Evolutionary conservation across 2,113 vertebrate genomes (phyloP).

Genomic region (Anhinga anhinga): DNA sequence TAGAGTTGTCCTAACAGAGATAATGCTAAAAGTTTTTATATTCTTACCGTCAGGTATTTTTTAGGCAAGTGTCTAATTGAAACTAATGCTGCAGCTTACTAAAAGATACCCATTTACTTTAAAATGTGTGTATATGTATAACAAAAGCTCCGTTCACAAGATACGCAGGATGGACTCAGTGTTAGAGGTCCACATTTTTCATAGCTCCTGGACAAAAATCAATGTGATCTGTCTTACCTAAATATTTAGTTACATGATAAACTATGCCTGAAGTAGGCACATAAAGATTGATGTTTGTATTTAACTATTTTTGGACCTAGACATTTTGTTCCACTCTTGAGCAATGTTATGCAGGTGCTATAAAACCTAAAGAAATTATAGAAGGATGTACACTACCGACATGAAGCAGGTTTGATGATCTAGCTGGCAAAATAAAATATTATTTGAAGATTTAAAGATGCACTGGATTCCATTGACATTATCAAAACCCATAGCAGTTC

Average conservation of each 20-base stretch:
- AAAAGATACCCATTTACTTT: background rate
- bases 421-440: background rate
- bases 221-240: background rate
- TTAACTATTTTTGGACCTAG: background rate
- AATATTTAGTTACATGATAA: background rate
- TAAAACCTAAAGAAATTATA: background rate
- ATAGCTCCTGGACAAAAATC: background rate
- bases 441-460: background rate
- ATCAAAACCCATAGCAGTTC: background rate
- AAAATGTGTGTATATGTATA: too few relatives aligned
- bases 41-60: background rate
- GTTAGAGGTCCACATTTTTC: background rate
- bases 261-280: background rate
- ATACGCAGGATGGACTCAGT: background rate
- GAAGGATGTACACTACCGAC: background rate
- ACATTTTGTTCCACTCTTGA: background rate
- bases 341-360: background rate
- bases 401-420: background rate
- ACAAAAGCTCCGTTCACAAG: background rate
- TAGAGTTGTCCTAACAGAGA: background rate
- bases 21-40: background rate
- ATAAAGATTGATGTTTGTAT: background rate
- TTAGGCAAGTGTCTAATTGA: background rate
- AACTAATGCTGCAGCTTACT: background rate
- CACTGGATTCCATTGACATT: background rate